Evolutionary conservation across 2,113 vertebrate species (phyloP).

Genomic region (Paramisgurnus dabryanus): DNA sequence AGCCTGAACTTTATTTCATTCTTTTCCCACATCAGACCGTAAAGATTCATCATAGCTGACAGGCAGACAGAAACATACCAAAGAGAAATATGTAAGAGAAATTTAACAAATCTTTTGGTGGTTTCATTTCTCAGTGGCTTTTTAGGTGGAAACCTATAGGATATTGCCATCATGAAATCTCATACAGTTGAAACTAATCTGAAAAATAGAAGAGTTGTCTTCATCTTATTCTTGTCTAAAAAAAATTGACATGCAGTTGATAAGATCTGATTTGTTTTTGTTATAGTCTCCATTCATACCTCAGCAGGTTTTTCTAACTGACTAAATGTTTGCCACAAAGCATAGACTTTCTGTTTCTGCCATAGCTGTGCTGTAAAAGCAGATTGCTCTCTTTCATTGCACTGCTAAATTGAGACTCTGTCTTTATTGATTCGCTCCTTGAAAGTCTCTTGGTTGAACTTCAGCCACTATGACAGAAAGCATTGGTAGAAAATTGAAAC

Average conservation of each 20-base stretch:
- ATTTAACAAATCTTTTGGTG: background rate
- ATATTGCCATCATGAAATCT: background rate
- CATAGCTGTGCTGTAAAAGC: background rate
- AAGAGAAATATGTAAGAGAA: background rate
- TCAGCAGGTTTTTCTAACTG: background rate
- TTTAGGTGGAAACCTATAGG: background rate
- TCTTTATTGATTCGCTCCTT: slow-evolving; percentile 45
- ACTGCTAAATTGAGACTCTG: slow-evolving; percentile 45
- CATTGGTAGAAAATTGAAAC: slow-evolving; percentile 56
- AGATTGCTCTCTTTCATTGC: slow-evolving; percentile 8
- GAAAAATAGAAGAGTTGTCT: too few species aligned
- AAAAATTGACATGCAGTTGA: background rate
- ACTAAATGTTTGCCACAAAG: slow-evolving; percentile 1
- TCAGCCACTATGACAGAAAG: slow-evolving; percentile 38
- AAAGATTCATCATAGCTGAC: slow-evolving; percentile 8
- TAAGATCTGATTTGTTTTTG: background rate
- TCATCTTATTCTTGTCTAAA: background rate
- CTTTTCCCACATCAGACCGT: slow-evolving; percentile 11
- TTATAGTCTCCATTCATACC: background rate
- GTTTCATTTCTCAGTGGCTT: background rate
- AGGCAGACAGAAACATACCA: background rate
- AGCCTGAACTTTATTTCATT: slow-evolving; percentile 35
- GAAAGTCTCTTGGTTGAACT: slow-evolving; percentile 48
- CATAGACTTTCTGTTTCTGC: slow-evolving; percentile 5
- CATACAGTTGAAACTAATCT: background rate